Evolutionary conservation across 2,113 vertebrate species (phyloP).

Genomic region (Desmodus rotundus): DNA sequence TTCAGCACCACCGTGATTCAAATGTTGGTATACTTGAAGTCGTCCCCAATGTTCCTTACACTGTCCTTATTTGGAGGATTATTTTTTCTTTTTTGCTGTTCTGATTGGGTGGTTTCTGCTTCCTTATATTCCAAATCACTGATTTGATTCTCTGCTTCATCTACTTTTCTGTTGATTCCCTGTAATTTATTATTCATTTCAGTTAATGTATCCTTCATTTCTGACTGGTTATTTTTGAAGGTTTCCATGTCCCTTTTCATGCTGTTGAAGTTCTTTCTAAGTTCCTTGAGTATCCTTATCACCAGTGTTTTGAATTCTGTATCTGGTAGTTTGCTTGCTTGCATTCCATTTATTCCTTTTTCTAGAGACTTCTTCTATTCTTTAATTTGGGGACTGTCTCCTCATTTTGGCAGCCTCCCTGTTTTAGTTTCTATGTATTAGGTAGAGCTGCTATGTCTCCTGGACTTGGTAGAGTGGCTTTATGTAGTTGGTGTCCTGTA

Average conservation of each 20-base stretch:
- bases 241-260: neutral
- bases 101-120: neutral
- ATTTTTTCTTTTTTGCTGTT: neutral
- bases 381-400: neutral
- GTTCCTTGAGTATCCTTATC: too few species aligned
- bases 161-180: neutral
- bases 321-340: neutral
- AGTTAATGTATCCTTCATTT: neutral
- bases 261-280: neutral
- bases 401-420: neutral
- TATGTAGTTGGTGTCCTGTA: neutral
- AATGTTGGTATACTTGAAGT: neutral
- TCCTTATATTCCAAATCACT: neutral
- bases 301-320: neutral
- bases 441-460: neutral
- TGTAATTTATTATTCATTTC: neutral
- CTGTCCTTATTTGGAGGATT: neutral
- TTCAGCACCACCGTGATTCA: neutral
- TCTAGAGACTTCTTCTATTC: neutral
- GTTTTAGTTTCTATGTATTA: neutral
- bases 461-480: neutral
- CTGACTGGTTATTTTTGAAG: neutral
- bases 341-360: neutral
- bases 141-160: neutral
- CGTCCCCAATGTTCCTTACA: neutral